A percentile compares a stretch with the other conserved stretches of the same genome.
phyloP scores from a whole-genome alignment of 2,888 invertebrate species.

The Ennomos quercinarius region DNA sequence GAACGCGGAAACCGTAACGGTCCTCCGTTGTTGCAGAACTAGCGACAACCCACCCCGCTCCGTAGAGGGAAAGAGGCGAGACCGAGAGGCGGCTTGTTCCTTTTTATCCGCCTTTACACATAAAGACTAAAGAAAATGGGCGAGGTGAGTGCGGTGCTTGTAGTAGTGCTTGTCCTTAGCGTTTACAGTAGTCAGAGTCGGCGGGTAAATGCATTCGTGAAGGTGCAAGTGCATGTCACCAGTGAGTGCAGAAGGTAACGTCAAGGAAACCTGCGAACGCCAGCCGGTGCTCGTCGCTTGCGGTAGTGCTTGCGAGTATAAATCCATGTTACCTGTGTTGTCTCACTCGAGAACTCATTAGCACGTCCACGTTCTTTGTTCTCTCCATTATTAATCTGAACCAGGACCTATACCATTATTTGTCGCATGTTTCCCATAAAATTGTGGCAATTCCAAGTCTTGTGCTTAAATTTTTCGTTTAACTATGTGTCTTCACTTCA shows the following conservation, averaged over 20 bases:
- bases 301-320: constrained; percentile 61
- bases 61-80: constrained; percentile 80
- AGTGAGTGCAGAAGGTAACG: constrained; percentile 68
- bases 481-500: constrained; percentile 9
- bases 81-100: constrained; percentile 80
- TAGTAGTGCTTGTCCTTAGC: constrained; percentile 77
- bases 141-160: constrained; percentile 84
- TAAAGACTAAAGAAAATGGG: constrained; percentile 84
- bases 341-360: constrained; percentile 52
- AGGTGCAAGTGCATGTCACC: constrained; percentile 75
- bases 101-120: constrained; percentile 80
- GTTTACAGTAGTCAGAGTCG: constrained; percentile 64
- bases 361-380: constrained; percentile 51
- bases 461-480: constrained; percentile 19
- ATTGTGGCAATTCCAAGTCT: constrained; percentile 12
- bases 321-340: constrained; percentile 50
- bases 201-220: constrained; percentile 73
- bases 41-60: constrained; percentile 79
- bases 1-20: constrained; percentile 80
- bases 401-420: constrained; percentile 6
- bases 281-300: constrained; percentile 50
- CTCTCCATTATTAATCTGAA: constrained; percentile 24
- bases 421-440: constrained; percentile 23
- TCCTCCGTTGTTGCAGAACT: constrained; percentile 83
- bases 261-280: constrained; percentile 42